Evolutionary conservation across 1,140 invertebrate genomes (phyloP).

Genomic region (Megalonaias nervosa): DNA sequence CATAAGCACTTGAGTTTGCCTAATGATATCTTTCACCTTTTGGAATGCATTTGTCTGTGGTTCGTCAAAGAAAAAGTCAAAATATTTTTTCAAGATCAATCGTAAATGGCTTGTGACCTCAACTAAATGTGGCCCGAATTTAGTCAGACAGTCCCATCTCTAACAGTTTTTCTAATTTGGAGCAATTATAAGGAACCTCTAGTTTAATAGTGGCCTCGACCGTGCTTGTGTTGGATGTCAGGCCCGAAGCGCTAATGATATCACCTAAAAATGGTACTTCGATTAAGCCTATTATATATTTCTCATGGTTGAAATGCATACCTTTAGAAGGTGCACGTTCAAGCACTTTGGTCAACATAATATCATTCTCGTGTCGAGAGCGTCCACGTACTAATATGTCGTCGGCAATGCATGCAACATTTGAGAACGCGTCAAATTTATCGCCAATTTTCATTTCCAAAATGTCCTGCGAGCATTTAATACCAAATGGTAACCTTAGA

Average conservation of each 20-base stretch:
- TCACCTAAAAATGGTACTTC: conserved; percentile 48
- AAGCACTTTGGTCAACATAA: conserved; percentile 62
- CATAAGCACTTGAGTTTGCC: no score
- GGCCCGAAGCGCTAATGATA: conserved; percentile 58
- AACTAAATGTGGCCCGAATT: conserved; percentile 27
- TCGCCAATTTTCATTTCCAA: conserved; percentile 62
- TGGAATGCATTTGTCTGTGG: no score
- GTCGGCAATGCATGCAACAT: conserved; percentile 63
- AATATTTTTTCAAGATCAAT: no score
- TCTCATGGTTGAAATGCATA: conserved; percentile 62
- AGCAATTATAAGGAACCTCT: conserved; percentile 13
- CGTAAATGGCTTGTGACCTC: no score
- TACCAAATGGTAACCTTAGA: conserved; percentile 63
- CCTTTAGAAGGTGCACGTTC: conserved; percentile 56
- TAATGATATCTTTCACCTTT: no score
- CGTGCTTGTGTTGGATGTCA: conserved; percentile 65
- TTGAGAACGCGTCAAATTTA: conserved; percentile 60
- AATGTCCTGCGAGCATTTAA: conserved; percentile 43
- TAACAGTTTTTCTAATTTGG: conserved; percentile 45
- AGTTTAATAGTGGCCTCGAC: conserved; percentile 57
- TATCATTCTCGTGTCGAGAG: conserved; percentile 54
- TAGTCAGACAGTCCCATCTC: conserved; percentile 54
- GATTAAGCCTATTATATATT: conserved; percentile 56
- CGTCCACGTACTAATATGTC: conserved; percentile 63
- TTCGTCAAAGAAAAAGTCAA: no score